Conservation (phyloP, 2,888 invertebrate species). For the Meliscaeva auricollis region DNA sequence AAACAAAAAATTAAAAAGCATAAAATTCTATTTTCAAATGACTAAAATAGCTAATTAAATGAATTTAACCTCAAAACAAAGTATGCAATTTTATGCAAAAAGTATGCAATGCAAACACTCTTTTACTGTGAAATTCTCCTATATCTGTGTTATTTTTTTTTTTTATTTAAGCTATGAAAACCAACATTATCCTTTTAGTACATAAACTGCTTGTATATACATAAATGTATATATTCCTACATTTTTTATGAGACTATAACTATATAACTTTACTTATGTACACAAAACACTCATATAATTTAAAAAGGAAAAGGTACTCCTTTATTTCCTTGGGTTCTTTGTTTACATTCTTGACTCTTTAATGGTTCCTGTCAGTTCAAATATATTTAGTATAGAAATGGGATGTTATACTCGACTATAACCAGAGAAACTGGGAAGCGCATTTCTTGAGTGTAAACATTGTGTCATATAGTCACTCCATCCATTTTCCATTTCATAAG, state of each 20-base stretch:
- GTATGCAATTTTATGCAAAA: too few relatives aligned
- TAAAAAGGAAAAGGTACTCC: slow-evolving; percentile 25
- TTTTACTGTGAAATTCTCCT: background rate
- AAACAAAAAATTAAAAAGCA: too few relatives aligned
- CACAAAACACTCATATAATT: background rate
- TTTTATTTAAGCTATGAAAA: slow-evolving; percentile 7
- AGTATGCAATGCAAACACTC: too few relatives aligned
- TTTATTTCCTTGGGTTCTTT: slow-evolving; percentile 33
- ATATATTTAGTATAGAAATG: background rate
- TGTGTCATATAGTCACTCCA: slow-evolving; percentile 51
- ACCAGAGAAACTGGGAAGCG: slow-evolving; percentile 28
- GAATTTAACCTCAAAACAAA: too few relatives aligned
- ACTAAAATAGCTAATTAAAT: too few relatives aligned
- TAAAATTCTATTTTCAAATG: too few relatives aligned
- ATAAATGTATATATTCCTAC: too few relatives aligned
- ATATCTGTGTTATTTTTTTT: background rate
- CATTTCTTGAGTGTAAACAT: slow-evolving; percentile 63
- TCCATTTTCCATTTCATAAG: slow-evolving; percentile 14
- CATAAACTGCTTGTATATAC: background rate
- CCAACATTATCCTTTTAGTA: slow-evolving; percentile 2
- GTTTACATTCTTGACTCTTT: slow-evolving; percentile 43
- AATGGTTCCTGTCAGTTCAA: slow-evolving; percentile 19
- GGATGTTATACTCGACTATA: background rate
- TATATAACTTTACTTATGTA: background rate
- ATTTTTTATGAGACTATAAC: too few relatives aligned